These are phyloP conservation scores for Rhinatrema bivittatum DNA, from an alignment of 2,797 vertebrate genomes.

Conservation along the genomic window DNA sequence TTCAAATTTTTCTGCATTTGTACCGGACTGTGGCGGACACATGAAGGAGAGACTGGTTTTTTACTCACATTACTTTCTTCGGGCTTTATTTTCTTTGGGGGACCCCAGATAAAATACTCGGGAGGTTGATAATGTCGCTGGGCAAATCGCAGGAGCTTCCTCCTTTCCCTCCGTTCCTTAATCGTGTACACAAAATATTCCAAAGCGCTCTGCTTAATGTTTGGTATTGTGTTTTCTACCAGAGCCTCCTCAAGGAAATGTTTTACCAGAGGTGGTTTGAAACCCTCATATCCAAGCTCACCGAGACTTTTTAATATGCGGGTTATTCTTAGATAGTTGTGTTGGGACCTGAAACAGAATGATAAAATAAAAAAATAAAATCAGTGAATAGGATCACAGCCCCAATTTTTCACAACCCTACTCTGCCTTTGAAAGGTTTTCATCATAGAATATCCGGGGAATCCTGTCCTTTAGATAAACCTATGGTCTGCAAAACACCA, in stretches of 20 bases:
- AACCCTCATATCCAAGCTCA: slow-evolving; percentile 89
- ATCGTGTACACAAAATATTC: slow-evolving; percentile 96
- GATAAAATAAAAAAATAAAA: neutral
- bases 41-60: slow-evolving; percentile 31
- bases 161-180: slow-evolving; percentile 75
- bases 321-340: slow-evolving; percentile 96
- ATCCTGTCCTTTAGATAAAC: no score
- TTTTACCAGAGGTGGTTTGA: slow-evolving; percentile 84
- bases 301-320: slow-evolving; percentile 95
- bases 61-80: slow-evolving; percentile 47
- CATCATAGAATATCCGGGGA: no score
- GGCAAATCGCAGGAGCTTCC: slow-evolving; percentile 82
- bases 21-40: slow-evolving; percentile 28
- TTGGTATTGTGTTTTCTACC: slow-evolving; percentile 76
- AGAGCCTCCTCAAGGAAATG: slow-evolving; percentile 88
- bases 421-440: no score
- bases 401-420: no score
- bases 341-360: slow-evolving; percentile 75
- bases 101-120: slow-evolving; percentile 93
- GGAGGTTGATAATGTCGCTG: slow-evolving; percentile 76
- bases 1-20: slow-evolving; percentile 54
- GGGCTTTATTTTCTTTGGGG: slow-evolving; percentile 52
- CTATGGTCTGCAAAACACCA: no score
- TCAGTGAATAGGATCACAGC: neutral
- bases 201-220: slow-evolving; percentile 88